A percentile compares a stretch with the other conserved stretches of the same genome.
Conservation (phyloP, 2,888 invertebrate species). For the Campopleginae sp. region DNA sequence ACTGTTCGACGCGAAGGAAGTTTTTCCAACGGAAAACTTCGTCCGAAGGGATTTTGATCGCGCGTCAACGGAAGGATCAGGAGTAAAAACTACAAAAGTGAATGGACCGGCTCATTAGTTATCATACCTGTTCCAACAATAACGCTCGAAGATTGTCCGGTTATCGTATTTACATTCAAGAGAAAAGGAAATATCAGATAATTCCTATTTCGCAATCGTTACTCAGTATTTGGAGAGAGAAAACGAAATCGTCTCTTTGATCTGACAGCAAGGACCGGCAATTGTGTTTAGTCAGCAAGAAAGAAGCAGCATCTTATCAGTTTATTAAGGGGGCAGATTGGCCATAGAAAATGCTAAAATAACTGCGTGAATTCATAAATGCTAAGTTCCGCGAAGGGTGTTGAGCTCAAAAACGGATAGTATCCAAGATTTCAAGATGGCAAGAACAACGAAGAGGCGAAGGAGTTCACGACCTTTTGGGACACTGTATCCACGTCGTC, state of each 20-base stretch:
- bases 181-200: background rate
- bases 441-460: constrained; percentile 28
- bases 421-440: constrained; percentile 31
- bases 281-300: background rate
- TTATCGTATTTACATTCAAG: background rate
- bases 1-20: constrained; percentile 1
- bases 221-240: background rate
- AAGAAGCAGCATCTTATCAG: background rate
- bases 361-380: constrained; percentile 3
- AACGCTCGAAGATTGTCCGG: background rate
- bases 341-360: background rate
- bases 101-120: constrained; percentile 8
- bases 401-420: background rate
- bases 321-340: background rate
- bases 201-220: background rate
- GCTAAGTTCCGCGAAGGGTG: background rate
- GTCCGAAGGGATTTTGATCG: constrained; percentile 28
- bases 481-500: constrained; percentile 24
- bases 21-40: background rate
- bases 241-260: background rate
- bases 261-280: background rate
- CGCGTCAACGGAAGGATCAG: background rate
- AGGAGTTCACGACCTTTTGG: constrained; percentile 50
- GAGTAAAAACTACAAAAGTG: constrained; percentile 13
- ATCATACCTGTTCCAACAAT: background rate